phyloP scores from a whole-genome alignment of 2,888 invertebrate genomes.

The Arrhopalites spinosus region DNA sequence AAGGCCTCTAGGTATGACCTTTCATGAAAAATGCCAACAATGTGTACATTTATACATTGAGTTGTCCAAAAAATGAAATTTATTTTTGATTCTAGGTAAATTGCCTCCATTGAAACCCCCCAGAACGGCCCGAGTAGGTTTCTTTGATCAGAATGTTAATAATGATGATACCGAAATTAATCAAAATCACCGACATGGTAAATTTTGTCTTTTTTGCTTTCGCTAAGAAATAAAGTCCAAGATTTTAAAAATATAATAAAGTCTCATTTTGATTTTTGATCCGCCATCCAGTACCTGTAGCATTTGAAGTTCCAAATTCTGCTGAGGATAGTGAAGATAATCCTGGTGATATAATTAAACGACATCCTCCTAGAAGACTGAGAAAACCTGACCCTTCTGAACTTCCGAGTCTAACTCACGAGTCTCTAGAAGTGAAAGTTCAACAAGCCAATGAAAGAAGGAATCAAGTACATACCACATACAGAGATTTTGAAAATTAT shows the following conservation, averaged over 20 bases:
- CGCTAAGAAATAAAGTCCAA: neutral
- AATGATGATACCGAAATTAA: conserved; percentile 28
- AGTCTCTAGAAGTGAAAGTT: conserved; percentile 45
- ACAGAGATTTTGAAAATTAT: neutral
- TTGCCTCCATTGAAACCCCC: conserved; percentile 55
- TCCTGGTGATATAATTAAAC: conserved; percentile 47
- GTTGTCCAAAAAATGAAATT: no score
- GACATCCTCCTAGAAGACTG: conserved; percentile 53
- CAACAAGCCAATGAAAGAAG: conserved; percentile 54
- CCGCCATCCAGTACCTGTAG: conserved; percentile 54
- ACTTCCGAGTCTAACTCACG: conserved; percentile 46
- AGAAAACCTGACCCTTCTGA: conserved; percentile 49
- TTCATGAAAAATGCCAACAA: no score
- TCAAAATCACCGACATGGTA: conserved; percentile 39
- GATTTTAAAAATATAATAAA: neutral
- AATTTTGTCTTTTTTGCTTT: neutral
- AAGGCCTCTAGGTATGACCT: conserved; percentile 33
- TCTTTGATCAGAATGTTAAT: conserved; percentile 42
- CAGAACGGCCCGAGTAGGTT: conserved; percentile 48
- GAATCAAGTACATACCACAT: conserved; percentile 45
- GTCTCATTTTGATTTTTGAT: neutral
- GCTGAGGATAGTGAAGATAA: conserved; percentile 35
- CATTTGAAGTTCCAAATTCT: conserved; percentile 56
- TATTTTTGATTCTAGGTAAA: no score
- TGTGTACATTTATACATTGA: no score